Evolutionary conservation across 2,797 vertebrate species (phyloP).

Genomic region (Pelodytes ibericus): DNA sequence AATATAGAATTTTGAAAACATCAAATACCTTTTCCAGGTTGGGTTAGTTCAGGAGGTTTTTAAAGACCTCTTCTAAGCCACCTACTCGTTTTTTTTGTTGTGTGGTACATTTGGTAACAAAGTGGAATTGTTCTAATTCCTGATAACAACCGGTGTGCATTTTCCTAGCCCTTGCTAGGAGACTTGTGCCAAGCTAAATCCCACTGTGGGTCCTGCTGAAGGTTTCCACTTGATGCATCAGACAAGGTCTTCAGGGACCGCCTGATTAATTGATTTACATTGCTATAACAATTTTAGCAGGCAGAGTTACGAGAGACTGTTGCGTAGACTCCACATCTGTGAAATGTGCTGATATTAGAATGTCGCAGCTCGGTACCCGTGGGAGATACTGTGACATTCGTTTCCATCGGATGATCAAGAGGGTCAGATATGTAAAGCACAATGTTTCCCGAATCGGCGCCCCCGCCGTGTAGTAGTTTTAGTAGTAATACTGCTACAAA

Average conservation of each 20-base stretch:
- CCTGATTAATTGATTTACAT: neutral
- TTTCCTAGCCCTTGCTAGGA: too few relatives aligned
- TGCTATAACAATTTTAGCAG: neutral
- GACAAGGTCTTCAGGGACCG: neutral
- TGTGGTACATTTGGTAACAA: too few relatives aligned
- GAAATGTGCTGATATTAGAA: constrained; percentile 3
- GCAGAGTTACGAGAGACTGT: neutral
- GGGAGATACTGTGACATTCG: neutral
- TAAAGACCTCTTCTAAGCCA: too few relatives aligned
- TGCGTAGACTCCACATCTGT: neutral
- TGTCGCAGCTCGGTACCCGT: neutral
- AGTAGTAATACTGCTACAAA: neutral
- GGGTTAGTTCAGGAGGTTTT: too few relatives aligned
- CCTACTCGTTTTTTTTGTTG: too few relatives aligned
- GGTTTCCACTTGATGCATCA: neutral
- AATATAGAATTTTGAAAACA: too few relatives aligned
- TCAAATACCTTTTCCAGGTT: too few relatives aligned
- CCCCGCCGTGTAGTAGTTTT: neutral
- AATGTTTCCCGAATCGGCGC: neutral
- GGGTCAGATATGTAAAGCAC: constrained; percentile 19
- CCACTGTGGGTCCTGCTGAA: neutral
- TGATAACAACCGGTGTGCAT: too few relatives aligned
- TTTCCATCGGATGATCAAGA: neutral
- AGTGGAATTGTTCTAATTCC: too few relatives aligned
- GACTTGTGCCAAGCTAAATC: too few relatives aligned